Percentiles rank a stretch among this genome's conserved stretches.
Conservation (phyloP, 2,888 invertebrate genomes). For the Metellina segmentata region DNA sequence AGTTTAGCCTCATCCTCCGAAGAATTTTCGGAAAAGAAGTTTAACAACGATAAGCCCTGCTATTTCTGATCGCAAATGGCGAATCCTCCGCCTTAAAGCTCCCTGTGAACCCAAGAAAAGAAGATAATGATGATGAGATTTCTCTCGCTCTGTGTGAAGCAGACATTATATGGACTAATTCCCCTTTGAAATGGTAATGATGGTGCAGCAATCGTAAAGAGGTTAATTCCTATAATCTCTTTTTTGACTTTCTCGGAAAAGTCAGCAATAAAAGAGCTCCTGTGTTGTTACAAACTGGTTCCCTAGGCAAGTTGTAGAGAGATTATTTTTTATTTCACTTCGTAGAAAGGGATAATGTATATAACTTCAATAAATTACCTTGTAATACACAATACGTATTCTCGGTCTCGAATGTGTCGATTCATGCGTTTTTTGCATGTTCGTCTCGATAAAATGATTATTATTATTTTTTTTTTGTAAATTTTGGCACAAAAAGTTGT, state of each 20-base stretch:
- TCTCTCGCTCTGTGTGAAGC: background rate
- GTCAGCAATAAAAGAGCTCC: constrained; percentile 17
- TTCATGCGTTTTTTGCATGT: no score
- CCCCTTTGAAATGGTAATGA: constrained; percentile 4
- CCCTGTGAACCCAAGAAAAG: constrained; percentile 3
- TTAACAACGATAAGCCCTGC: background rate
- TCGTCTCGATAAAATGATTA: no score
- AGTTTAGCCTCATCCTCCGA: background rate
- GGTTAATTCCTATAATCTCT: constrained; percentile 37
- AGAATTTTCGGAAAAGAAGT: constrained; percentile 24
- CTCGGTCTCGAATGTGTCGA: no score
- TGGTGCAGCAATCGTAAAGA: constrained; percentile 3
- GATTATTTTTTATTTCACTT: background rate
- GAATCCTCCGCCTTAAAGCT: background rate
- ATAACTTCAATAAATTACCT: no score
- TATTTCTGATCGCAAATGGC: background rate
- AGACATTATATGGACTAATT: constrained; percentile 8
- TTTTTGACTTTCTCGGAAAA: background rate
- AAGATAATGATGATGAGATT: constrained; percentile 34
- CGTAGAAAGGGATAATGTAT: no score
- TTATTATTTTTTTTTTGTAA: no score
- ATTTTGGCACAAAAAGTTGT: no score
- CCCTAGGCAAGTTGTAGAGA: background rate
- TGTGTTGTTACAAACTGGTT: constrained; percentile 8
- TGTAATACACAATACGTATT: no score